These are phyloP conservation scores for Rhizoglyphus robini DNA, from an alignment of 1,140 invertebrate species.

Conservation along the genomic window DNA sequence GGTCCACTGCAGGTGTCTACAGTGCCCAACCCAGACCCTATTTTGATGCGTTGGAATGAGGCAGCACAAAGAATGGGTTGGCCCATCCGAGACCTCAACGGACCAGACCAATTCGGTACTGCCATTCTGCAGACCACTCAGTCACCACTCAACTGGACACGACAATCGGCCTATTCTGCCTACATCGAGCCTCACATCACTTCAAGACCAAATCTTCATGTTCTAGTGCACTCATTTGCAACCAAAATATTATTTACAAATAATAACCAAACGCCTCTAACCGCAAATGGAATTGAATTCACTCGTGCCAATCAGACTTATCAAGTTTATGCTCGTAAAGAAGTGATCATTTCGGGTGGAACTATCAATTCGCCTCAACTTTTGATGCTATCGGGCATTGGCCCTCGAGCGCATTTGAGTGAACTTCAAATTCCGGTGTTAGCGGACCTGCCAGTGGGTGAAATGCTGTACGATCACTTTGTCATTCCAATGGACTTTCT, in stretches of 20 bases:
- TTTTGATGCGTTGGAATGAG: conserved; percentile 36
- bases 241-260: conserved; percentile 59
- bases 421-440: conserved; percentile 35
- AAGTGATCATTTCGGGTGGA: too few species aligned
- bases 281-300: too few species aligned
- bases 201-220: conserved; percentile 61
- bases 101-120: not conserved
- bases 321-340: conserved; percentile 57
- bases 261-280: too few species aligned
- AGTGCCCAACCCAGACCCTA: conserved; percentile 2
- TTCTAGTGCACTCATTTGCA: conserved; percentile 67
- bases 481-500: not conserved
- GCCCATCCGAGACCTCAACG: not conserved
- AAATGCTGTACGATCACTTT: too few species aligned
- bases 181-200: conserved; percentile 66
- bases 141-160: too few species aligned
- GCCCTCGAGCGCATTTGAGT: conserved; percentile 36
- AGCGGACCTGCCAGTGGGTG: conserved; percentile 58
- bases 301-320: conserved; percentile 52
- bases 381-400: too few species aligned
- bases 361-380: too few species aligned
- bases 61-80: not conserved
- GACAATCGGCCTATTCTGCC: conserved; percentile 78
- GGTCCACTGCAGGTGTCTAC: conserved; percentile 45
- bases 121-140: not conserved